Base-by-base conservation (phyloP, 2,113 vertebrate genomes). In the Mastomys coucha region DNA sequence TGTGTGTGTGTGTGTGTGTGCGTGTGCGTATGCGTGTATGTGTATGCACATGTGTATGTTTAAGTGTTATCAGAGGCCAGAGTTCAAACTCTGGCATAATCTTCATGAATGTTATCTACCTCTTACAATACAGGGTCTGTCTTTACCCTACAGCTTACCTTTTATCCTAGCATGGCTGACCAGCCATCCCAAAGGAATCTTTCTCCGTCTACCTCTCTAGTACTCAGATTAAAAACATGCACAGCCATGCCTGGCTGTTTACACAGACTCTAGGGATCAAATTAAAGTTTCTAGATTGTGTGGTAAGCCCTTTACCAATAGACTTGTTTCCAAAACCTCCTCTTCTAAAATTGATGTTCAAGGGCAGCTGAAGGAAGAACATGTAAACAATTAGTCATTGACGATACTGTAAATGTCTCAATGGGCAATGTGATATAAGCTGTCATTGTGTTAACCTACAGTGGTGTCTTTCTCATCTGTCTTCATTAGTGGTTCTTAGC, bases 401-500 rank as follows among this genome's bases (percentile, higher is more conserved):
- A 85, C 36, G 36, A 42, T 78, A 65, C 28, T 26, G 28, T 75
- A 70, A 53, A 7, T 28, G 11, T 80, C 65, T 76, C 9, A 39
- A 56, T 87, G 70, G 76, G 3, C 33, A 42, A 19, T 53, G 10
- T 78, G 14, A 67, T 93, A 11, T 77, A n/a, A 80, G 9, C 8
- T 72, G 17, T 67, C 42, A 69, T 36, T 36, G 11, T 16, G 10
- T 36, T 65, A 81, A 65, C 13, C 56, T 65, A 36, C 26, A 67
- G 31, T 69, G 17, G 0, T 1, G 3, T 49, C 56, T 20, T 28
- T 77, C 31, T 88, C 72, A 91, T 95, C 75, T 88, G 28, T 96
- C 72, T 96, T 97, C 80, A 93, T 97, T 91, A 96, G 70, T 42
- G 53, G 26, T 63, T 92, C 92, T 80, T 92, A 82, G 91, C 33